phyloP scores from a whole-genome alignment of 64 coral and sea anemone genomes.

The Acropora yongei region DNA sequence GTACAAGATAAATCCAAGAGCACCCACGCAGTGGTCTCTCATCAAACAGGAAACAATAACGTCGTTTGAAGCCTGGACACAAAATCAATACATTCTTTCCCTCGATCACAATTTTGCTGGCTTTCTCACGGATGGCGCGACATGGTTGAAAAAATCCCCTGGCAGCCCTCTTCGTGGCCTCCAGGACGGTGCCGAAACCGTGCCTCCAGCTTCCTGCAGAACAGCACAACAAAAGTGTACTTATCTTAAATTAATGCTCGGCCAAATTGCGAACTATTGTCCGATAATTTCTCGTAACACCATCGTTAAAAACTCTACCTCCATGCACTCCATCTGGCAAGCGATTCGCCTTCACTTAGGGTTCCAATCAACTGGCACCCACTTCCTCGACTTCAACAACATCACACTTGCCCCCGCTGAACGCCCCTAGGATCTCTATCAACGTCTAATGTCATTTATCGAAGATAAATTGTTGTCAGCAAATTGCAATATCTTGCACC shows the following conservation, averaged over 20 bases:
- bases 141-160: background rate
- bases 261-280: background rate
- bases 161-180: background rate
- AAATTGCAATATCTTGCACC: background rate
- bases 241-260: background rate
- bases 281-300: background rate
- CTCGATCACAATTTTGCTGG: background rate
- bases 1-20: background rate
- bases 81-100: background rate
- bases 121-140: background rate
- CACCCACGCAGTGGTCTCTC: constrained; percentile 7
- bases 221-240: background rate
- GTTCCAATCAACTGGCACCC: background rate
- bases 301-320: background rate
- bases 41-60: background rate
- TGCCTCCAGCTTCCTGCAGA: background rate
- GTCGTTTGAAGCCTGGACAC: background rate
- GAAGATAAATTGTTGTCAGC: background rate
- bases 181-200: background rate
- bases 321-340: background rate
- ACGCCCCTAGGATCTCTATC: background rate
- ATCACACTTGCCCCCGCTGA: background rate
- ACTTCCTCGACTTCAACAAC: background rate
- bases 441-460: background rate
- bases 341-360: background rate